Evolutionary conservation across 2,888 invertebrate species (phyloP).

Genomic region (Taphrorychus bicolor): DNA sequence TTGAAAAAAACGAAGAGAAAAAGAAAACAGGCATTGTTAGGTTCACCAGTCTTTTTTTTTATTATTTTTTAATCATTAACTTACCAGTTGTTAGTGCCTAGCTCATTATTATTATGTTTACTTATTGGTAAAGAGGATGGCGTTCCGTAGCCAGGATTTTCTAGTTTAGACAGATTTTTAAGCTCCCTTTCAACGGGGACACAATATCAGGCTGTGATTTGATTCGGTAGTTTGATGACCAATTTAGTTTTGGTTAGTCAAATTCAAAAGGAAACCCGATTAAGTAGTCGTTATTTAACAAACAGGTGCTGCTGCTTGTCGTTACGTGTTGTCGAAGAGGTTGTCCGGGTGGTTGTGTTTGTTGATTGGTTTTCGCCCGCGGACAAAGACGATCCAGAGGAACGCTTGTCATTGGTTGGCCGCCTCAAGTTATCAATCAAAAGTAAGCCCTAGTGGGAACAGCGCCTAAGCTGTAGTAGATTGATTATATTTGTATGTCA

Average conservation of each 20-base stretch:
- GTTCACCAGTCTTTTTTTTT: constrained; percentile 46
- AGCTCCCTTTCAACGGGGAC: constrained; percentile 48
- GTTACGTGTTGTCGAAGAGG: constrained; percentile 23
- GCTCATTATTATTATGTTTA: constrained; percentile 53
- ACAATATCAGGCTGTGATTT: constrained; percentile 65
- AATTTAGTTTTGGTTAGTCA: constrained; percentile 57
- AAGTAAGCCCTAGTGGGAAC: too few species aligned
- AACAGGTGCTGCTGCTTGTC: constrained; percentile 50
- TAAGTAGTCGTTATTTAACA: constrained; percentile 48
- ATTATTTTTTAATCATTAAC: constrained; percentile 46
- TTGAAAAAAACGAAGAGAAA: constrained; percentile 56
- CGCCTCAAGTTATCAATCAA: too few species aligned
- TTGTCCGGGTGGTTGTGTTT: too few species aligned
- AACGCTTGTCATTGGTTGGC: too few species aligned
- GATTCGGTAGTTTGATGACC: constrained; percentile 63
- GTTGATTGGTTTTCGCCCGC: too few species aligned
- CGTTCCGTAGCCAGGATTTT: constrained; percentile 29
- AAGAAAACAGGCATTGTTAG: constrained; percentile 51
- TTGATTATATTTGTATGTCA: too few species aligned
- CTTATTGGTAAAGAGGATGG: constrained; percentile 33
- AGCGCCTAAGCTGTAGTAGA: too few species aligned
- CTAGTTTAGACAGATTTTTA: constrained; percentile 44
- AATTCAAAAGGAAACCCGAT: constrained; percentile 49
- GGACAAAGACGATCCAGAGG: too few species aligned
- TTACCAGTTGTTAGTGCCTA: constrained; percentile 61